Evolutionary conservation across 2,888 invertebrate species (phyloP).

Genomic region (Perdita meconis): DNA sequence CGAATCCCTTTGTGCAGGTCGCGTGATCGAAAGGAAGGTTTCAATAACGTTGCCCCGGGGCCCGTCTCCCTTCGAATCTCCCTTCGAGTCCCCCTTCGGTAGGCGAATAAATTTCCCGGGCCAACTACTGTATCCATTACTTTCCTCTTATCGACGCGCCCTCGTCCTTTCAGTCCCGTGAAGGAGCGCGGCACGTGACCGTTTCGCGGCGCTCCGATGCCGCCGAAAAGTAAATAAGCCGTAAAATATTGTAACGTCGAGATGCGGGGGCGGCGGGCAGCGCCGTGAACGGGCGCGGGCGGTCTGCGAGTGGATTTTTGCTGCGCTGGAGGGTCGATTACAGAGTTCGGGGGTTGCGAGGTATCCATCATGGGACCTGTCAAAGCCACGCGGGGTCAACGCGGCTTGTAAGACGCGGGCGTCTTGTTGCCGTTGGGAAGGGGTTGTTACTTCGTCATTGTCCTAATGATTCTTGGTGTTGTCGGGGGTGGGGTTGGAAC

Average conservation of each 20-base stretch:
- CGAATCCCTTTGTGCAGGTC: constrained; percentile 31
- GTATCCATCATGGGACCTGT: constrained; percentile 75
- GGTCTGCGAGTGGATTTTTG: constrained; percentile 26
- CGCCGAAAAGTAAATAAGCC: constrained; percentile 67
- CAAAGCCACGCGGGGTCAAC: constrained; percentile 69
- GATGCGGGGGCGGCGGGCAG: not conserved
- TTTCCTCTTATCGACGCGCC: constrained; percentile 53
- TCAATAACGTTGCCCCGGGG: constrained; percentile 46
- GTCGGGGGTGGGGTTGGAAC: too few species aligned
- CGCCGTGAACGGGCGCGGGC: not conserved
- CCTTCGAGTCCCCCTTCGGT: too few species aligned
- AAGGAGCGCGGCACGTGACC: constrained; percentile 39
- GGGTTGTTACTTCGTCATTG: constrained; percentile 6
- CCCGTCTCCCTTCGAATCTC: constrained; percentile 33
- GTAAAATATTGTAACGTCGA: constrained; percentile 70
- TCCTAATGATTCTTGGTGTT: constrained; percentile 16
- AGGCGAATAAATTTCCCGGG: constrained; percentile 54
- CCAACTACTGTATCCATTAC: constrained; percentile 56
- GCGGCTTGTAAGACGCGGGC: constrained; percentile 22
- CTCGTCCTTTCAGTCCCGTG: constrained; percentile 14
- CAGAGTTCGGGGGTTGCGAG: constrained; percentile 14
- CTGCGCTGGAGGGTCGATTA: too few species aligned
- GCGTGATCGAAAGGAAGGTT: constrained; percentile 45
- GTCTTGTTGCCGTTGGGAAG: not conserved
- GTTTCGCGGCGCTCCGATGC: constrained; percentile 40